phyloP scores from a whole-genome alignment of 1,140 invertebrate genomes.

The Pseudomyrmex dendroicus region DNA sequence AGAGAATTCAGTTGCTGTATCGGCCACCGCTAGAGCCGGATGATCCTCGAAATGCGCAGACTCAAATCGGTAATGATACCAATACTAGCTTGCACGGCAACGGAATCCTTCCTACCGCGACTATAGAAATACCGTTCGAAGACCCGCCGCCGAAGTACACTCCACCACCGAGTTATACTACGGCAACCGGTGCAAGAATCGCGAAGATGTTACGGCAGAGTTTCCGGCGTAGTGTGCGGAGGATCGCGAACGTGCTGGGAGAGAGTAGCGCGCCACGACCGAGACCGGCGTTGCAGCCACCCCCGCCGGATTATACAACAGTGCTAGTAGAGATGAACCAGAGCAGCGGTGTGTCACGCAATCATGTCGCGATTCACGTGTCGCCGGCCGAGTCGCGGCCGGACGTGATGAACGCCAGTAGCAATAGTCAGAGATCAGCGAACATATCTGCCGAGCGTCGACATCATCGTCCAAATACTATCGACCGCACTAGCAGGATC shows the following conservation, averaged over 20 bases:
- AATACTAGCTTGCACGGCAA: constrained; percentile 78
- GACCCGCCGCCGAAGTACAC: constrained; percentile 97
- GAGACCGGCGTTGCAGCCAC: constrained; percentile 82
- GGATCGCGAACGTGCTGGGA: constrained; percentile 86
- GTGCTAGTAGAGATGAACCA: constrained; percentile 88
- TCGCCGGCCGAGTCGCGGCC: constrained; percentile 68
- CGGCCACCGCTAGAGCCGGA: constrained; percentile 87
- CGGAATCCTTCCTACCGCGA: constrained; percentile 76
- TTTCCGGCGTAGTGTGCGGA: constrained; percentile 91
- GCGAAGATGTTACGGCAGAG: constrained; percentile 92
- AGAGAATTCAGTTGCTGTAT: constrained; percentile 91
- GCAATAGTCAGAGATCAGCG: not conserved
- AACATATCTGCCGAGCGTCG: constrained; percentile 32
- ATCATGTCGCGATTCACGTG: constrained; percentile 66
- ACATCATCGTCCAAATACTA: constrained; percentile 74
- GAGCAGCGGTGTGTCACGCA: not conserved
- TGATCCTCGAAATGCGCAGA: constrained; percentile 73
- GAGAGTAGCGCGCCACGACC: constrained; percentile 76
- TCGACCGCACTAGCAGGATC: constrained; percentile 75
- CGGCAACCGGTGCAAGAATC: constrained; percentile 93
- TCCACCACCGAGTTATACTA: constrained; percentile 95
- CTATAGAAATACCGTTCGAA: constrained; percentile 85
- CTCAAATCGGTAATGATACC: constrained; percentile 73
- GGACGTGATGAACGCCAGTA: constrained; percentile 55
- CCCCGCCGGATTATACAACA: constrained; percentile 88